Conservation (phyloP, 2,888 invertebrate genomes). For the Arctia plantaginis region DNA sequence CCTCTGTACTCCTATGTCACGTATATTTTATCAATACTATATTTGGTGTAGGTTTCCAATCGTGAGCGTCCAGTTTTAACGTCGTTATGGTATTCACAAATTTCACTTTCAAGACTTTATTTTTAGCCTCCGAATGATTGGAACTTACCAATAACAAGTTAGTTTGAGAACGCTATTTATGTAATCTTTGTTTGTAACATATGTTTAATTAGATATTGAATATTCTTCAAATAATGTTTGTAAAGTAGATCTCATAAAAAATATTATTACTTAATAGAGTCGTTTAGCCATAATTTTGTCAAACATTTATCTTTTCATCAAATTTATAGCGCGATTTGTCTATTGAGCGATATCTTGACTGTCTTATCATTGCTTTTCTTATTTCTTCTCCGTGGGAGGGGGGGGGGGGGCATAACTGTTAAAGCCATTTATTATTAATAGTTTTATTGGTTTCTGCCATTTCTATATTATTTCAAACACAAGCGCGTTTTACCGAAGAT, state of each 20-base stretch:
- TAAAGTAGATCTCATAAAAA: not conserved
- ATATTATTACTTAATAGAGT: not conserved
- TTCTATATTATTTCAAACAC: too few species aligned
- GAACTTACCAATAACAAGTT: not conserved
- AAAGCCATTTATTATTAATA: too few species aligned
- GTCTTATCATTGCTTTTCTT: not conserved
- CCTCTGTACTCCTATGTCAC: not conserved
- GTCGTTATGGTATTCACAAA: not conserved
- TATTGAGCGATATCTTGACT: not conserved
- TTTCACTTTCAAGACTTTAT: not conserved
- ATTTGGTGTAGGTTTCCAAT: not conserved
- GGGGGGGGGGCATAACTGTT: too few species aligned
- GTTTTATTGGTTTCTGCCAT: too few species aligned
- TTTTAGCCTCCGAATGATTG: not conserved
- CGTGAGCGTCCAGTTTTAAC: not conserved
- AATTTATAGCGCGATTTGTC: not conserved
- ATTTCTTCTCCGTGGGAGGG: too few species aligned
- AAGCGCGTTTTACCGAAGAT: too few species aligned
- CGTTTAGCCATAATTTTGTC: not conserved
- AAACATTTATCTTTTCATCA: not conserved
- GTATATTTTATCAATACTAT: not conserved
- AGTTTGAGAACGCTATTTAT: not conserved
- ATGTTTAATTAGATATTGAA: not conserved
- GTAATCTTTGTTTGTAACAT: not conserved
- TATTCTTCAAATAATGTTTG: not conserved